Evolutionary conservation across 92 coral and sea anemone species (phyloP), one percentile per base, ranked within the genome.

Genomic region (Heteractis magnifica): DNA sequence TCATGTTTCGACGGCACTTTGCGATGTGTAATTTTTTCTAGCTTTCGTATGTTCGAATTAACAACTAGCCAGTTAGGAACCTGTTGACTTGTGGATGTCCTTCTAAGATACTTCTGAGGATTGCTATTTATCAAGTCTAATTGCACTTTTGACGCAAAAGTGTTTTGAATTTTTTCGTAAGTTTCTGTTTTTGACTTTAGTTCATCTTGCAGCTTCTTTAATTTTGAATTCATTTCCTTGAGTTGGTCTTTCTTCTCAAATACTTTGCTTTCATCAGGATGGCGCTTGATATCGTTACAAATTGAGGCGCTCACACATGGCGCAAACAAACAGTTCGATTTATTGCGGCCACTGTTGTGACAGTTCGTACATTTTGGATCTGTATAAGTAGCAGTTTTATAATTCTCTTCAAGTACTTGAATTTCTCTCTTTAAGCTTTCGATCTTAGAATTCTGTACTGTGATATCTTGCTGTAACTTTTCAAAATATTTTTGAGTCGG

Each of bases 61-160:
- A 88, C 77, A 3, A 60, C 79, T 41, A 88, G 71, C 91, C 91
- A 88, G 81, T 88, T 84, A 8, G 85, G 87, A 10, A 83, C 82
- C 26, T n/a, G 58, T 50, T 23, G 83, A 8, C 88, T 79, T 34
- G 82, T 80, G 16, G 70, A 13, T 15, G 90, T 77, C 71, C 64
- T 88, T 59, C 83, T 58, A 34, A 83, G 56, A 71, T 84, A 88
- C 79, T 79, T 88, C 34, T 78, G 78, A 15, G 80, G 87, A 59
- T 88, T 51, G 48, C 88, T 88, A 76, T 79, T 83, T 59, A 78
- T 88, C 18, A 86, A 49, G 52, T 80, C 84, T 6, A 1, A 6
- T 44, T 80, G 84, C 1, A 80, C 76, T 80, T 80, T 70, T 0
- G 84, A 41, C 5, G 84, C 76, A 62, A 80, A 80, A 11, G 75